These are phyloP conservation scores for Hipposideros larvatus DNA, from an alignment of 2,797 vertebrate genomes.

Conservation along the genomic window DNA sequence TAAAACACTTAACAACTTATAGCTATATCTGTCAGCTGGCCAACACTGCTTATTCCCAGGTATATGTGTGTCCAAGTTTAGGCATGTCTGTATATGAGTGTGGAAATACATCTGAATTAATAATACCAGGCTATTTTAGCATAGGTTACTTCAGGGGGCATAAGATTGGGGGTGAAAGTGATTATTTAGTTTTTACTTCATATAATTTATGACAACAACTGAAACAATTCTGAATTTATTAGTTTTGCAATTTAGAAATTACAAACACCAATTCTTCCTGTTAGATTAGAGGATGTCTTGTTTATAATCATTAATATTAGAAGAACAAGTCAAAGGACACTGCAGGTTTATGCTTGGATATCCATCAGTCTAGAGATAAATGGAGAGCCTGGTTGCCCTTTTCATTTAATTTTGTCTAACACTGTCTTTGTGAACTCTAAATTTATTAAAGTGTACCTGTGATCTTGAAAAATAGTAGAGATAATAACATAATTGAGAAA, in stretches of 20 bases:
- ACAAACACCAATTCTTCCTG: neutral
- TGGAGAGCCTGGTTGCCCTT: neutral
- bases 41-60: neutral
- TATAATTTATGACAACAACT: neutral
- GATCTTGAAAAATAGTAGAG: neutral
- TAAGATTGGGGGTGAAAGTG: neutral
- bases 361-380: neutral
- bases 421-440: neutral
- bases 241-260: neutral
- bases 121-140: neutral
- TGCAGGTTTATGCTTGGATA: neutral
- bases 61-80: neutral
- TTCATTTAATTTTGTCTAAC: conserved; percentile 21
- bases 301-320: neutral
- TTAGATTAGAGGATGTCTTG: neutral
- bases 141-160: neutral
- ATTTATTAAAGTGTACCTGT: neutral
- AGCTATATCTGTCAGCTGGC: neutral
- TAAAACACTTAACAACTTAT: neutral
- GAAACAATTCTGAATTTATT: neutral
- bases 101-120: neutral
- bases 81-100: neutral
- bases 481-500: conserved; percentile 41
- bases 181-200: neutral
- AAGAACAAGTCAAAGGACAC: neutral